Evolutionary conservation across 1,140 invertebrate genomes (phyloP).

Genomic region (Drosophila ironensis): DNA sequence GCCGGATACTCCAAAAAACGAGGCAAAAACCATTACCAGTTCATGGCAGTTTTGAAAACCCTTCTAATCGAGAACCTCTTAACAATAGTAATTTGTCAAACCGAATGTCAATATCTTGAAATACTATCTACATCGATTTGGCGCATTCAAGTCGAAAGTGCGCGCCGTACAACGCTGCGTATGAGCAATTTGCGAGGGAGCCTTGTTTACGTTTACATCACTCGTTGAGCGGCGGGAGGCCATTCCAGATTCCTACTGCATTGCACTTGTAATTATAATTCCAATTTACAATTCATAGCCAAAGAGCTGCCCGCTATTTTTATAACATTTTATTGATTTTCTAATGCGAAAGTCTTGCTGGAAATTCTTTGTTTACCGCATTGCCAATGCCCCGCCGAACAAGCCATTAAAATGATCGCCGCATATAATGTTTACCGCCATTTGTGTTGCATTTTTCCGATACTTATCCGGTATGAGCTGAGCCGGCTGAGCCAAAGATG

Average conservation of each 20-base stretch:
- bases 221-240: constrained; percentile 17
- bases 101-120: constrained; percentile 15
- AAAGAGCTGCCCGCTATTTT: constrained; percentile 66
- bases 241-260: constrained; percentile 33
- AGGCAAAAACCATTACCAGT: constrained; percentile 51
- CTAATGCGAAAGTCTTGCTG: constrained; percentile 55
- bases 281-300: constrained; percentile 68
- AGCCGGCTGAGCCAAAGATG: background rate
- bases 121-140: constrained; percentile 15
- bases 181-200: constrained; percentile 30
- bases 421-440: constrained; percentile 40
- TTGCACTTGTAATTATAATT: constrained; percentile 66
- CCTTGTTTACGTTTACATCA: constrained; percentile 50
- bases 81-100: constrained; percentile 35
- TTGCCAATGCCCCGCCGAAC: constrained; percentile 29
- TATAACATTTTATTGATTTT: constrained; percentile 66
- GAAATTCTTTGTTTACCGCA: constrained; percentile 60
- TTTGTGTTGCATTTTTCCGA: constrained; percentile 40
- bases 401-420: constrained; percentile 32
- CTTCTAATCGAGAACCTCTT: constrained; percentile 15
- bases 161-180: constrained; percentile 36
- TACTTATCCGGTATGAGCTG: constrained; percentile 10
- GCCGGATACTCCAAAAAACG: too few relatives aligned
- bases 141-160: too few relatives aligned
- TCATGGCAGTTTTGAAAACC: constrained; percentile 36